Evolutionary conservation across 2,113 vertebrate genomes (phyloP), one percentile per base, ranked within the genome.

Genomic region (Pongo pygmaeus): DNA sequence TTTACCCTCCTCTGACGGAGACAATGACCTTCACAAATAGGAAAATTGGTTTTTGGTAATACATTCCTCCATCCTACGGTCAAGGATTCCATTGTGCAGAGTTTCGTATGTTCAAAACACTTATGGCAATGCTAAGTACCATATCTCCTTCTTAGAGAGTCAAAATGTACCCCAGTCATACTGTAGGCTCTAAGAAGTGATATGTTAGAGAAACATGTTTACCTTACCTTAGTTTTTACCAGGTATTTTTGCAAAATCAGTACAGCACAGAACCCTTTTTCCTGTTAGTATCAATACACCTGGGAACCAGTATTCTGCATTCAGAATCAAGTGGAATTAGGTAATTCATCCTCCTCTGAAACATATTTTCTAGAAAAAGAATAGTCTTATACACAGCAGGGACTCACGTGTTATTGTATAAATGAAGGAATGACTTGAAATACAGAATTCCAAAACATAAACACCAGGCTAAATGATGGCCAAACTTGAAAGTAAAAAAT

Each of bases 151-250:
- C 32, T 78, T 40, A 61, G 35, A 87, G 55, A 74, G 48, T 81
- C 48, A 81, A 10, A 27, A 27, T 13, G 46, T 0, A 32, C 30
- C 3, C 84, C 30, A 78, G 40, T 84, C n/a, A 30, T 30, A 84
- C 4, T 32, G 20, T 3, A 30, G 14, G 50, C 30, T 48, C 46
- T 95, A 86, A 43, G 32, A 77, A 50, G 25, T 35, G 83, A 30
- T 9, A 23, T 17, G 25, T 20, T 74, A 93, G 78, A 79, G 5
- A 95, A 90, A 61, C 1, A 18, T 11, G 16, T 43, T 90, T 83
- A 46, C 74, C 74, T 94, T 86, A 75, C 78, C 74, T 93, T 93
- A 75, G 23, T 40, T 96, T 30, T 90, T 94, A 64, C 32, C 78
- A 92, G 25, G 27, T 80, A 7, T 91, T 96, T 89, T 75, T 87